phyloP scores from a whole-genome alignment of 2,797 vertebrate species.

The Schizopygopsis pylzovi region DNA sequence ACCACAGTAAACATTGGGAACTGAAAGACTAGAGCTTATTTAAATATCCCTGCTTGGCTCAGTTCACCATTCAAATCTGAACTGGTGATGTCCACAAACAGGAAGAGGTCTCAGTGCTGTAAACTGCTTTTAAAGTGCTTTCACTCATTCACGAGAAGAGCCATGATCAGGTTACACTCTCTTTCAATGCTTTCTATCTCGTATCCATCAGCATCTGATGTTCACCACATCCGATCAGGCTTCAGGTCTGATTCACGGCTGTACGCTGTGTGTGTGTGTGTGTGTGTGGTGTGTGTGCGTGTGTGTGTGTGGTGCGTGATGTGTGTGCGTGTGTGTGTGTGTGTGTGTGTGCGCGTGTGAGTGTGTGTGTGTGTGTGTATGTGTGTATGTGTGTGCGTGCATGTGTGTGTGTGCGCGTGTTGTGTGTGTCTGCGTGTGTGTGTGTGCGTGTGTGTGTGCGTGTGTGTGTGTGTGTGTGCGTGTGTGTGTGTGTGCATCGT shows the following conservation, averaged over 20 bases:
- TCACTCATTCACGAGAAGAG: slow-evolving; percentile 17
- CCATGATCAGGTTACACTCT: slow-evolving; percentile 35
- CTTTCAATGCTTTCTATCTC: slow-evolving; percentile 30
- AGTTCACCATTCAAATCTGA: neutral
- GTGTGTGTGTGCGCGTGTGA: too few species aligned
- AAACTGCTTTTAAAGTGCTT: slow-evolving; percentile 39
- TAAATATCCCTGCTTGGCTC: neutral
- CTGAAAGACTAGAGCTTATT: neutral
- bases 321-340: too few species aligned
- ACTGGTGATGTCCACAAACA: slow-evolving; percentile 1
- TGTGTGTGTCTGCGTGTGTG: too few species aligned
- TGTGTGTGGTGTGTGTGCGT: too few species aligned
- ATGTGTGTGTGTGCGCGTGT: too few species aligned
- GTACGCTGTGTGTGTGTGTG: neutral
- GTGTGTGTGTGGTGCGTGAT: neutral
- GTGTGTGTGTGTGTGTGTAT: too few species aligned
- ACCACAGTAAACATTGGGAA: slow-evolving; percentile 14
- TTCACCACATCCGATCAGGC: slow-evolving; percentile 27
- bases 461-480: neutral
- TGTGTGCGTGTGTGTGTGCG: too few species aligned
- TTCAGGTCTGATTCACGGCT: neutral
- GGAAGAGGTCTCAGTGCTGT: slow-evolving; percentile 12
- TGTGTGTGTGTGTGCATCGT: neutral
- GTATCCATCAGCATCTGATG: slow-evolving; percentile 26
- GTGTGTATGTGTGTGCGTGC: too few species aligned